These are phyloP conservation scores for Nymphalis polychloros DNA, from an alignment of 2,888 invertebrate species.

Conservation along the genomic window DNA sequence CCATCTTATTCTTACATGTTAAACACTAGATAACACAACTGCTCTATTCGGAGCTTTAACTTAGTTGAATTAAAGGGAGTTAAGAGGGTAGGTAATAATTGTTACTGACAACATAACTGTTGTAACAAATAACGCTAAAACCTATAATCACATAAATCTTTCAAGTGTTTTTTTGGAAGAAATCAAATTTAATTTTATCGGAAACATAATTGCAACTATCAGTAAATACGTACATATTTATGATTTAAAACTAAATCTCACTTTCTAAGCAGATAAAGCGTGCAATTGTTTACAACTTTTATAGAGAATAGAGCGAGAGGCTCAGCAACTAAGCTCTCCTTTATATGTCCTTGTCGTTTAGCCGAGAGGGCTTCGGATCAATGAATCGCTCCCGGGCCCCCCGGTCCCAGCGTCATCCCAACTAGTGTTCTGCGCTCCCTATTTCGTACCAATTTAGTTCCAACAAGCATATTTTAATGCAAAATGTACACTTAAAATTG, in stretches of 20 bases:
- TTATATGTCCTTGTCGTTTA: conserved; percentile 63
- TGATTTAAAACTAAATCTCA: not conserved
- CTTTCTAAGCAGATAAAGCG: not conserved
- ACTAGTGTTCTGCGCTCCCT: conserved; percentile 48
- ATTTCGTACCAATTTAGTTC: conserved; percentile 45
- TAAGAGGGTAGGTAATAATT: not conserved
- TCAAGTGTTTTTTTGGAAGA: not conserved
- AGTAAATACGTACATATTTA: too few relatives aligned
- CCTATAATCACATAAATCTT: not conserved
- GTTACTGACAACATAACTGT: conserved; percentile 1
- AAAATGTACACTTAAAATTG: not conserved
- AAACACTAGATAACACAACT: conserved; percentile 18
- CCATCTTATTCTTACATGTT: conserved; percentile 44
- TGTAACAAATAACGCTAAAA: not conserved
- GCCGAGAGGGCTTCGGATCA: conserved; percentile 78
- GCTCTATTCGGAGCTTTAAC: conserved; percentile 4
- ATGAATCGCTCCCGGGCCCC: conserved; percentile 77
- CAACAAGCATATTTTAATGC: conserved; percentile 13
- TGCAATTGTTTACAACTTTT: conserved; percentile 6
- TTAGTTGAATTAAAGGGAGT: not conserved
- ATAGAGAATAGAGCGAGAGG: conserved; percentile 43
- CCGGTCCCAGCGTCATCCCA: conserved; percentile 62
- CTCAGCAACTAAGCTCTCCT: conserved; percentile 48
- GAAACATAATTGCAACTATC: too few relatives aligned
- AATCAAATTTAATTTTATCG: too few relatives aligned